Base-by-base conservation (phyloP, 1,140 invertebrate species). In the Lucilia cuprina region DNA sequence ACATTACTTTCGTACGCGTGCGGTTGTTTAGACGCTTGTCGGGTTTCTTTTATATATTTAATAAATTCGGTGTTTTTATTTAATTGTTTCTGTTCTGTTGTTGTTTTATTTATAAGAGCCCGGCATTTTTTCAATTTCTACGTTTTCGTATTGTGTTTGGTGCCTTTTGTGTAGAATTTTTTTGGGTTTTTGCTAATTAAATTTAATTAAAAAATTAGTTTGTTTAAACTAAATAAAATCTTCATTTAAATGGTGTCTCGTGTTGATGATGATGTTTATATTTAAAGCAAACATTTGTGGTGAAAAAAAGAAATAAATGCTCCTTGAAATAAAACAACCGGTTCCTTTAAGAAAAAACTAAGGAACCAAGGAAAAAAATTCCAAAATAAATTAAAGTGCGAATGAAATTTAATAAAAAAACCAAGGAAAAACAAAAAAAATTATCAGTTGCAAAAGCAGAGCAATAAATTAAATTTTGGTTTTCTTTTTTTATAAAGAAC, bases 131-230 rank as follows among this genome's bases (percentile, higher is more conserved):
- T 80, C 5, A 35, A n/a, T 70, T 80, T n/a, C 49, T 50, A 21
- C 47, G 19, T 49, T 80, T 30, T 49, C 8, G n/a, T 50, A n/a
- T 78, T 19, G 21, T 19, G 21, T 19, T 49, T 55, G 50, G 50
- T 55, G 50, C 50, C 50, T 55, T 55, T 55, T 55, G 17, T 17
- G 12, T 55, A 55, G 12, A 55, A 55, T 12, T 14, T 21, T 78
- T 80, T 78, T 78, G 25, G 30, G 34, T 41, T 47, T 30, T 41
- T 80, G 77, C 77, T 80, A 80, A 80, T 80, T 80, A 80, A 80
- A 80, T 80, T 80, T 80, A 80, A 80, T 80, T 80, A 80, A 80
- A 50, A 25, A 9, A 21, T 1, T 21, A 50, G 41, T 19, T 55
- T 35, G 75, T 47, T 50, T 19, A 21, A 50, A 21, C 0, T 47